phyloP scores from a whole-genome alignment of 2,888 invertebrate genomes.

The Eurois occulta region DNA sequence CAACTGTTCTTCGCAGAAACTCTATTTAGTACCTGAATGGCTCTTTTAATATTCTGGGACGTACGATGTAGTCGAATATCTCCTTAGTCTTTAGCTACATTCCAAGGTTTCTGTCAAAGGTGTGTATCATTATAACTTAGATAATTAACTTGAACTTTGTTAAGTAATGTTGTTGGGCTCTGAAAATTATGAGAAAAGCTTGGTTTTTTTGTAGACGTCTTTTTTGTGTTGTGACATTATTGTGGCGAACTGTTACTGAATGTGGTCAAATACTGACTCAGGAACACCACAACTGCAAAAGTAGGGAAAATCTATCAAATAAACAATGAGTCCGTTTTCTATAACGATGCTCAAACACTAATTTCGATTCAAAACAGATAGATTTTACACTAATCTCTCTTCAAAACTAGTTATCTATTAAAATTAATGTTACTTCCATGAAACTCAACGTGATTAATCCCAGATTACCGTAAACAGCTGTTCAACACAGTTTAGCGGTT shows the following conservation, averaged over 20 bases:
- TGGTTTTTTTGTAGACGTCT: too few relatives aligned
- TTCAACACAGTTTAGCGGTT: background rate
- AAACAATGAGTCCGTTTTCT: background rate
- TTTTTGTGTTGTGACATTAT: background rate
- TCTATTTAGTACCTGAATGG: background rate
- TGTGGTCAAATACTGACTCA: background rate
- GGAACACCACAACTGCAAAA: background rate
- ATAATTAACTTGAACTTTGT: conserved; percentile 4
- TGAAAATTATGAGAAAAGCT: background rate
- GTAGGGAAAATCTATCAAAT: too few relatives aligned
- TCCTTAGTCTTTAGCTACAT: background rate
- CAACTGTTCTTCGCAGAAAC: background rate
- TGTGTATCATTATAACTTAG: conserved; percentile 10
- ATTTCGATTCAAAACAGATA: background rate
- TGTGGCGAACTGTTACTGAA: background rate
- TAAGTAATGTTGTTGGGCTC: background rate
- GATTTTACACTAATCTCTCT: background rate
- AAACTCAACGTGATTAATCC: conserved; percentile 7
- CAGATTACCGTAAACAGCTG: conserved; percentile 7
- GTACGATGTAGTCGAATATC: background rate
- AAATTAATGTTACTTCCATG: background rate
- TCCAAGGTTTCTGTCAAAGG: background rate
- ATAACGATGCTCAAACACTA: background rate
- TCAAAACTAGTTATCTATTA: background rate
- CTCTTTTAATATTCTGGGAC: conserved; percentile 6